These are phyloP conservation scores for Epsilonema sp. DNA, from an alignment of 2,888 invertebrate species.

Conservation along the genomic window DNA sequence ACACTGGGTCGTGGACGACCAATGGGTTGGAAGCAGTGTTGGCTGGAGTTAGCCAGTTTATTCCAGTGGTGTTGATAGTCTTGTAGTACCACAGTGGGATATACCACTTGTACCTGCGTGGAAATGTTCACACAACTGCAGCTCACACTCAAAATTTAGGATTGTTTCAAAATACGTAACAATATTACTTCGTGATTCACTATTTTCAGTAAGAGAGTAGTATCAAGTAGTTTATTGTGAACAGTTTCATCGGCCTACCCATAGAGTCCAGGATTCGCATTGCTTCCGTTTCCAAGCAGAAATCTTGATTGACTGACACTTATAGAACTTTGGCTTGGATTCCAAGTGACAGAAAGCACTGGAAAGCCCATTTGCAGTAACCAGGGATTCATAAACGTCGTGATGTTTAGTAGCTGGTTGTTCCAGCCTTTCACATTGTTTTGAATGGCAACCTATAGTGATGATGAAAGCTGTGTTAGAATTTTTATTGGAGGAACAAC, in stretches of 20 bases:
- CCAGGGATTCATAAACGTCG: constrained; percentile 7
- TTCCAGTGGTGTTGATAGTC: neutral
- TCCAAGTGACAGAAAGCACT: constrained; percentile 3
- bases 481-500: neutral
- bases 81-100: neutral
- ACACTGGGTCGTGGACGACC: too few relatives aligned
- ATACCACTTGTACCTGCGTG: neutral
- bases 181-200: too few relatives aligned
- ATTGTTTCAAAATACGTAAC: too few relatives aligned
- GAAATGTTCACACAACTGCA: too few relatives aligned
- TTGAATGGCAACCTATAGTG: neutral
- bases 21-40: too few relatives aligned
- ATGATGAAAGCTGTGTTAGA: too few relatives aligned
- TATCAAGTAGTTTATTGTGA: too few relatives aligned
- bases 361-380: constrained; percentile 7
- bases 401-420: neutral
- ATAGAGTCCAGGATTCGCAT: neutral
- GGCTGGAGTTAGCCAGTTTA: neutral
- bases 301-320: neutral
- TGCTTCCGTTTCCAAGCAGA: neutral
- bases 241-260: too few relatives aligned
- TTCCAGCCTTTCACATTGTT: constrained; percentile 1
- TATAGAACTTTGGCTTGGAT: neutral
- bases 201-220: too few relatives aligned
- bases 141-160: too few relatives aligned